Conservation (phyloP, 2,888 invertebrate genomes). For the Epicampocera succincta region DNA sequence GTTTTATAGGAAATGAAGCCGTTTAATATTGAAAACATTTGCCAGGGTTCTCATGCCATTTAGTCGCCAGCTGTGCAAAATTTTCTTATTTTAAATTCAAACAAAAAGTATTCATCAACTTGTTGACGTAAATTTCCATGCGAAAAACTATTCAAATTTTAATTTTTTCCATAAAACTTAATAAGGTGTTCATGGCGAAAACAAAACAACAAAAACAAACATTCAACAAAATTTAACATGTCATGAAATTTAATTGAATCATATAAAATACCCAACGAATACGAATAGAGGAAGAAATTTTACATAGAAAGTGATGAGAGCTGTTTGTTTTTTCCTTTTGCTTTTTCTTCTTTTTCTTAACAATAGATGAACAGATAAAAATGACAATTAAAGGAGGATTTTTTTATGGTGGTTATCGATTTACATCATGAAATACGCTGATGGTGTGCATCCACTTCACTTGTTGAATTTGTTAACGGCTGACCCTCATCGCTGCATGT, state of each 20-base stretch:
- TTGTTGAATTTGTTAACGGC: no score
- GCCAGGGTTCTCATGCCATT: slow-evolving; percentile 20
- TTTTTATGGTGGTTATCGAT: not conserved
- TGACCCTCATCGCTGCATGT: no score
- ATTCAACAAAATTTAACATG: slow-evolving; percentile 26
- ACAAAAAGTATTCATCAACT: slow-evolving; percentile 32
- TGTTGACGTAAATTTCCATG: slow-evolving; percentile 32
- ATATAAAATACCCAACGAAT: slow-evolving; percentile 15
- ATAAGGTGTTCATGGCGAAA: slow-evolving; percentile 35
- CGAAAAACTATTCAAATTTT: slow-evolving; percentile 45
- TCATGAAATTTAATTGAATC: slow-evolving; percentile 63
- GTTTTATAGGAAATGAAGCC: slow-evolving; percentile 1
- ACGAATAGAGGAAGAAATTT: slow-evolving; percentile 39
- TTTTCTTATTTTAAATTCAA: slow-evolving; percentile 46
- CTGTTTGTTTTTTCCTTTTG: not conserved
- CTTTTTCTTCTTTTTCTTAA: not conserved
- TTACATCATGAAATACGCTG: no score
- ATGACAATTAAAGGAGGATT: slow-evolving; percentile 14
- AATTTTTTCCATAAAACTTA: slow-evolving; percentile 28
- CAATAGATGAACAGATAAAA: slow-evolving; percentile 50
- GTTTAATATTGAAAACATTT: slow-evolving; percentile 21
- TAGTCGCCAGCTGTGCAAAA: slow-evolving; percentile 35
- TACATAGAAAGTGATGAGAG: slow-evolving; percentile 62
- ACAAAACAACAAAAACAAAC: not conserved
- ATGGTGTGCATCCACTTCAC: no score